Base-by-base conservation (phyloP, 2,113 vertebrate species). In the Cervus canadensis region DNA sequence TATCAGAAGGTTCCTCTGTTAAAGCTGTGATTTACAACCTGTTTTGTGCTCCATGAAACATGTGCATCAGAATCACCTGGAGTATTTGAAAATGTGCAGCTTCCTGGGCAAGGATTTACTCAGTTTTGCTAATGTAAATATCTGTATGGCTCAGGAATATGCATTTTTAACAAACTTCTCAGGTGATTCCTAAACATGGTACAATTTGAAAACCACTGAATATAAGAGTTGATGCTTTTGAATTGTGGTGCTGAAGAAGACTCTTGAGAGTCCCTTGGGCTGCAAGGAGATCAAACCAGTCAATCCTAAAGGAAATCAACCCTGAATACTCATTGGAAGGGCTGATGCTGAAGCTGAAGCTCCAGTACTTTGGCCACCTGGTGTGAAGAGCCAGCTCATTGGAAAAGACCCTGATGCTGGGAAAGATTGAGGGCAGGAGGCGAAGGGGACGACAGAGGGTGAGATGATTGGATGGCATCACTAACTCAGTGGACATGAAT, bases 111-210 rank as follows among this genome's bases (percentile, higher is more conserved):
- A 81, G 9, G 54, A 86, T 54, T 96, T 79, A 92, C 50, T 92
- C 23, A 56, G 16, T 90, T 95, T 96, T 94, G 48, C 40, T 71
- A 79, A 94, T 90, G 30, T 92, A 85, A 87, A 83, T 74, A 87
- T 89, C 6, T 56, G 25, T 62, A 60, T 17, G 7, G 23, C 48
- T 91, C 26, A 89, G 84, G 36, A 71, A 87, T 93, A 40, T 89
- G 33, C 28, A 48, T 95, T 96, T 81, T 91, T 5, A 52, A 94
- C 17, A 93, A 64, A 60, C 76, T 59, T 85, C 71, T 93, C 81
- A 88, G 57, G 81, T 95, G 67, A 94, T 88, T 87, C 36, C 94
- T 71, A 94, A 78, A 76, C 74, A 86, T 62, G 89, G 57, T 87
- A 43, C 23, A 56, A 92, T 94, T 54, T 91, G 85, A 89, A 90